These are phyloP conservation scores for Columba janthina DNA, from an alignment of 2,113 vertebrate species.

Conservation along the genomic window DNA sequence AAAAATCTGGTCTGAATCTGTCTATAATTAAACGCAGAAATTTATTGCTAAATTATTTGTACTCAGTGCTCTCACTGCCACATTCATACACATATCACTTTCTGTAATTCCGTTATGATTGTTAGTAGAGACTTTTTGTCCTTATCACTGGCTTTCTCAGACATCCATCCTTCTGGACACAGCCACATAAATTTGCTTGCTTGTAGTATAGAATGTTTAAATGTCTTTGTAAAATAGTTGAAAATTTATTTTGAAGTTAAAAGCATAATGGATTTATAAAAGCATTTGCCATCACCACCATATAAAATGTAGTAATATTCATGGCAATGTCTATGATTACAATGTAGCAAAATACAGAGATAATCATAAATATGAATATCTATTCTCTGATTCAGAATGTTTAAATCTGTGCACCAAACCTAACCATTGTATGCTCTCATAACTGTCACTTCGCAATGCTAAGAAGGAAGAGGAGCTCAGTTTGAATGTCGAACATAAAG, in stretches of 20 bases:
- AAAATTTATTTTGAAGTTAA: neutral
- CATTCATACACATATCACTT: neutral
- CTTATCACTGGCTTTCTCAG: neutral
- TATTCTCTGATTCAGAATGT: neutral
- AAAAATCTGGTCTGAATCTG: neutral
- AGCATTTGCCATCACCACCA: neutral
- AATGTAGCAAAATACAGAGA: neutral
- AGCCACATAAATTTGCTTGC: neutral
- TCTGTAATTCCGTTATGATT: neutral
- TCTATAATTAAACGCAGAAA: conserved; percentile 53
- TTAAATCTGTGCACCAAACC: neutral
- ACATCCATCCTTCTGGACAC: neutral
- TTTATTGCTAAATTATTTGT: neutral
- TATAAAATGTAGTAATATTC: neutral
- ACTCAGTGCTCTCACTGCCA: neutral
- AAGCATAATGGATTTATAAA: neutral
- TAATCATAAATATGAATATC: neutral
- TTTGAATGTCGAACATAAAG: neutral
- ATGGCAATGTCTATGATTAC: neutral
- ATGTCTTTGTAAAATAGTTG: neutral
- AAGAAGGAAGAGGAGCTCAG: neutral
- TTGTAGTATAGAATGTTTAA: neutral
- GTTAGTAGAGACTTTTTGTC: neutral
- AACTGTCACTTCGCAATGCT: neutral
- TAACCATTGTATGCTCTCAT: neutral